Evolutionary conservation across 2,888 invertebrate genomes (phyloP), one percentile per base, ranked within the genome.

Genomic region (Isotomurus palustris): DNA sequence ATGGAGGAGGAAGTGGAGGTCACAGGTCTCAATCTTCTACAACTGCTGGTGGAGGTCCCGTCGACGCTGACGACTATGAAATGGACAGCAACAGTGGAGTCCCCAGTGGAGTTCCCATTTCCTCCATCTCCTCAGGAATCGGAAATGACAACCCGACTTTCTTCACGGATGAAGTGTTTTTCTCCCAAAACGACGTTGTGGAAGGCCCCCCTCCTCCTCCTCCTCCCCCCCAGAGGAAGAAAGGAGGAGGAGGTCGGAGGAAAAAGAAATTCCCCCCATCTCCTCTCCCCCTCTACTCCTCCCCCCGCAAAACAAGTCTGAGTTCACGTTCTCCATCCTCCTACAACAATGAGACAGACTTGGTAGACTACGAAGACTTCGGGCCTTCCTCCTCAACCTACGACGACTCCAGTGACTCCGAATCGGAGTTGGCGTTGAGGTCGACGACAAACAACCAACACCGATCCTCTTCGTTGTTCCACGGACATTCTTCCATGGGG

Each of bases 321-420:
- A 32, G 32, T 32, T 32, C 14, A 12, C 10, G 10, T 14, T 32
- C n/a, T n/a, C n/a, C n/a, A n/a, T n/a, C n/a, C n/a, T n/a, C n/a
- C n/a, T n/a, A 10, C 40, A 8, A 8, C 14, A 24, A 43, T 14
- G 43, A 43, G 5, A 6, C 4, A 24, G 43, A 43, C 21, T 21
- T 43, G 43, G 43, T 43, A 4, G 43, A 43, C 43, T 43, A 43
- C 22, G 43, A 43, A 14, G 43, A 43, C 43, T 43, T 19, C 22
- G 43, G 43, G 4, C 21, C 43, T 21, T 19, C 43, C 4, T 6
- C 43, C 10, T 32, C 32, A 8, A 8, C 14, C 21, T 43, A 19
- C 8, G 14, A 19, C 4, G 17, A 12, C 5, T 43, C 43, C 8
- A 14, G 22, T 4, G 21, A 21, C 21, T 6, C 17, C 8, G n/a